Evolutionary conservation across 2,113 vertebrate genomes (phyloP), one percentile per base, ranked within the genome.

Genomic region (Semnornis frantzii): DNA sequence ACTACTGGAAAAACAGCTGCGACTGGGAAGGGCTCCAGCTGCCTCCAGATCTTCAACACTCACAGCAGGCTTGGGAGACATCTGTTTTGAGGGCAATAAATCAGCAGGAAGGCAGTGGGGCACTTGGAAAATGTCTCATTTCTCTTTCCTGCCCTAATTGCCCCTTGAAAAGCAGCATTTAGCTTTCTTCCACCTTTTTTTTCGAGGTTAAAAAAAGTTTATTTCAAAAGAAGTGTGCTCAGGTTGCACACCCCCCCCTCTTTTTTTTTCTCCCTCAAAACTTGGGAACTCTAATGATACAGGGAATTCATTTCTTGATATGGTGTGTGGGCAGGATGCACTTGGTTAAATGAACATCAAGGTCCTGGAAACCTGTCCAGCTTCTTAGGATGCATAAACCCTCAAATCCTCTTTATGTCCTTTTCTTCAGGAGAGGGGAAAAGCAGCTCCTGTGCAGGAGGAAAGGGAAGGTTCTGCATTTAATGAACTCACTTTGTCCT

Each of bases 1-100:
- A 75, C 94, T 94, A 94, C 63, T 60, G 91, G 85, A 93, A 96
- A 97, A 94, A 28, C 70, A 71, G 90, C 59, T 7, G 59, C 46
- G 5, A 7, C 27, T 20, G 52, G 54, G 5, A 11, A 24, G 39
- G 20, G 39, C 52, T 10, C 3, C 9, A 21, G 71, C 46, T 15
- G 46, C 27, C 46, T 34, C 12, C 42, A 12, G 76, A 24, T 62
- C 87, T 58, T 14, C 37, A 3, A 2, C 10, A 1, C 25, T 39
- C 9, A 8, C 59, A 6, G 31, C n/a, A 23, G 24, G 13, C 14
- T 48, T 20, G 13, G 42, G 37, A 52, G 54, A 28, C n/a, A 11
- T 2, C 52, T 42, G 0, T 7, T 6, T 31, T 21, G 12, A 16
- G 55, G 50, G 34, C 15, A 10, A 18, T 11, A 19, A 48, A 27